A percentile compares a stretch with the other conserved stretches of the same genome.
phyloP scores from a whole-genome alignment of 2,797 vertebrate species.

The Dryobates pubescens region DNA sequence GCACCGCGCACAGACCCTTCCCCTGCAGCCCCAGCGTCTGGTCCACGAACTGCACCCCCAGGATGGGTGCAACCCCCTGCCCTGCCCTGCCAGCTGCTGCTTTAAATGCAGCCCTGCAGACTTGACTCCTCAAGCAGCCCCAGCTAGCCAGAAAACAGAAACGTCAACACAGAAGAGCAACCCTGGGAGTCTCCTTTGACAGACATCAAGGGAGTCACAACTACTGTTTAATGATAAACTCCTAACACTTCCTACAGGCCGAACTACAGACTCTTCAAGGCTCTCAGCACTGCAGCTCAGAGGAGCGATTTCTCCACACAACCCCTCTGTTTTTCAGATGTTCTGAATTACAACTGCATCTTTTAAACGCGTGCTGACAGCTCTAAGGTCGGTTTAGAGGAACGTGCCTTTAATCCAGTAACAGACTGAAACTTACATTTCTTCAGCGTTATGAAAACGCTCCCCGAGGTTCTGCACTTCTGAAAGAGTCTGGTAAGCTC shows the following conservation, averaged over 20 bases:
- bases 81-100: rapidly evolving
- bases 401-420: neutral
- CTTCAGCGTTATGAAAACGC: conserved; percentile 94
- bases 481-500: conserved; percentile 94
- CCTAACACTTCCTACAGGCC: rapidly evolving
- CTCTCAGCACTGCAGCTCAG: neutral
- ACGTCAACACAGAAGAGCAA: neutral
- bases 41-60: neutral
- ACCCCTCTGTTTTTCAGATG: neutral
- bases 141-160: neutral
- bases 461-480: conserved; percentile 91
- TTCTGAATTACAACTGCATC: neutral
- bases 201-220: neutral
- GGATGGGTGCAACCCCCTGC: neutral
- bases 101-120: neutral
- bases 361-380: rapidly evolving
- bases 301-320: rapidly evolving
- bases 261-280: neutral
- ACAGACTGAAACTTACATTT: conserved; percentile 77
- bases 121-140: neutral
- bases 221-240: neutral
- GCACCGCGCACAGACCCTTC: neutral
- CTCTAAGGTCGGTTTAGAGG: rapidly evolving
- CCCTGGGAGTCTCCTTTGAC: neutral
- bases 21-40: neutral